These are phyloP conservation scores for Allacma fusca DNA, from an alignment of 2,888 invertebrate species.

Conservation along the genomic window DNA sequence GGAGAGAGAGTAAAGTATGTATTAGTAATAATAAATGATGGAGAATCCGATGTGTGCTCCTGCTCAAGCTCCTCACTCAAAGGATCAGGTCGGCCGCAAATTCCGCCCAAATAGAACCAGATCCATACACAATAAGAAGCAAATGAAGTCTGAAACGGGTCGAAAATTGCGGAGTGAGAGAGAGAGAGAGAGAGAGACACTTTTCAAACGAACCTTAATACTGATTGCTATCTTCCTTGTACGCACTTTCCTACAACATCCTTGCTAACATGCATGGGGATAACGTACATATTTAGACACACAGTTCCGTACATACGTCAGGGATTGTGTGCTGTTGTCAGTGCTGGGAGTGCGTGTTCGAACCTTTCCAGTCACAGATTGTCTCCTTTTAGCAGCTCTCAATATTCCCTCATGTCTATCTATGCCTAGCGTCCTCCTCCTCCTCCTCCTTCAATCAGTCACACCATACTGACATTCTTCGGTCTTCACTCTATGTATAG, in stretches of 20 bases:
- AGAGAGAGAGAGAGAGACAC: slow-evolving; percentile 45
- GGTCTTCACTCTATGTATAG: too few relatives aligned
- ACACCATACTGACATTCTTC: slow-evolving; percentile 29
- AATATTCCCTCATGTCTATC: background rate
- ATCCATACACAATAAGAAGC: slow-evolving; percentile 59
- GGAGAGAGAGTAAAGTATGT: slow-evolving; percentile 17
- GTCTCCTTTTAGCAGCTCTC: background rate
- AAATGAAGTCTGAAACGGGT: slow-evolving; percentile 62
- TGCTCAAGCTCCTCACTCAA: slow-evolving; percentile 25
- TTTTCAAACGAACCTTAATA: slow-evolving; percentile 53
- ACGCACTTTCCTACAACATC: background rate
- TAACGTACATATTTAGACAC: background rate
- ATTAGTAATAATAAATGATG: slow-evolving; percentile 30
- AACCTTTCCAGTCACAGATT: background rate
- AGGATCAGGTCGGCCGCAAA: slow-evolving; percentile 45
- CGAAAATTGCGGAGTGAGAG: slow-evolving; percentile 56
- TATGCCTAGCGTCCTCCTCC: too few relatives aligned
- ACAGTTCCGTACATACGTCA: too few relatives aligned
- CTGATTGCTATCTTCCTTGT: slow-evolving; percentile 40
- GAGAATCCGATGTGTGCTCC: slow-evolving; percentile 19
- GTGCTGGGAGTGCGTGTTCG: background rate
- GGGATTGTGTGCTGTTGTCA: background rate
- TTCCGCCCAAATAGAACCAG: slow-evolving; percentile 40
- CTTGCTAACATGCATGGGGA: background rate
- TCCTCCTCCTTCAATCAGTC: slow-evolving; percentile 30